A percentile compares a stretch with the other conserved stretches of the same genome.
Evolutionary conservation across 37 sponge, comb jelly and placozoan species (phyloP).

Genomic region (Amphimedon queenslandica): DNA sequence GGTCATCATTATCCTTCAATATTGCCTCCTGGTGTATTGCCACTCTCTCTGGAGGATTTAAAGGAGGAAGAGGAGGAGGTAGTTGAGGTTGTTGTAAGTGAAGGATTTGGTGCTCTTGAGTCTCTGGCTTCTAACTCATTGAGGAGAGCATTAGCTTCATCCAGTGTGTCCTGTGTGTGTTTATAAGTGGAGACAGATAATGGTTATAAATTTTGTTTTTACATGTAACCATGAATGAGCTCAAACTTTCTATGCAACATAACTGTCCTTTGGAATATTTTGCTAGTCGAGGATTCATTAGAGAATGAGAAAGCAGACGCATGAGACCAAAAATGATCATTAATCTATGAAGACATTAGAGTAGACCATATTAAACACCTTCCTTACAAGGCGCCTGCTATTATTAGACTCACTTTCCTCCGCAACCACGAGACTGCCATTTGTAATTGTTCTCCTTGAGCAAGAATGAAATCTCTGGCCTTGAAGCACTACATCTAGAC

Average conservation of each 20-base stretch:
- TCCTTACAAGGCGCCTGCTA: background rate
- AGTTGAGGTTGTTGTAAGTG: background rate
- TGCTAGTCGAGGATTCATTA: slow-evolving; percentile 79
- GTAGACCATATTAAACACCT: background rate
- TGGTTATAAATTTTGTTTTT: background rate
- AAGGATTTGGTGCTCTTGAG: slow-evolving; percentile 3
- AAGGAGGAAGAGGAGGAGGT: background rate
- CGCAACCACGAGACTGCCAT: slow-evolving; percentile 79
- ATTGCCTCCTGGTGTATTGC: too few relatives aligned
- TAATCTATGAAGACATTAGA: slow-evolving; percentile 18
- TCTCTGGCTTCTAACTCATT: slow-evolving; percentile 70
- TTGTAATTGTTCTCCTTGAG: slow-evolving; percentile 64
- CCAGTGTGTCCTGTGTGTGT: slow-evolving; percentile 66
- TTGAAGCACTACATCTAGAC: slow-evolving; percentile 37
- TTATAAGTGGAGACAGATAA: background rate
- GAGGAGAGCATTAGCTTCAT: slow-evolving; percentile 74
- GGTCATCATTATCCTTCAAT: too few relatives aligned
- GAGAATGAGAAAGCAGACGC: slow-evolving; percentile 47
- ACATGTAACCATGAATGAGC: slow-evolving; percentile 64
- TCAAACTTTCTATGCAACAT: too few relatives aligned
- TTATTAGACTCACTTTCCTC: slow-evolving; percentile 37
- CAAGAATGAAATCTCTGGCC: slow-evolving; percentile 47
- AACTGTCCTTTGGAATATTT: slow-evolving; percentile 80
- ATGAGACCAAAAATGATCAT: slow-evolving; percentile 47
- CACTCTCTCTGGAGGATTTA: too few relatives aligned